Base-by-base conservation (phyloP, 2,113 vertebrate genomes). In the Misgurnus mizolepis region DNA sequence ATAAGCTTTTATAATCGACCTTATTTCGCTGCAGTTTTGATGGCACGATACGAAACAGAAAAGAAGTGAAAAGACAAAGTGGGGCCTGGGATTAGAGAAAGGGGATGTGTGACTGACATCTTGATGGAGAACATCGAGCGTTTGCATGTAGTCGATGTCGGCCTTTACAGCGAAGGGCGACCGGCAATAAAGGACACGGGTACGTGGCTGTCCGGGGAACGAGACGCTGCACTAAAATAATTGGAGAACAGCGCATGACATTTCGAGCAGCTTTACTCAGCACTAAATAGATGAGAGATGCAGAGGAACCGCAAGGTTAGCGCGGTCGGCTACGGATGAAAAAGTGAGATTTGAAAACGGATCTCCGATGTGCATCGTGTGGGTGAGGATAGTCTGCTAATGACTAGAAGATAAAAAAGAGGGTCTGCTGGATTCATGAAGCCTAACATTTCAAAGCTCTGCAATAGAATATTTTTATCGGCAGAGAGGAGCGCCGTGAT, bases 321-420 rank as follows among this genome's bases (percentile, higher is more conserved):
- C 76, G 27, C 40, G 67, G 62, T 34, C 22, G 27, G 80, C 45
- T 60, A 67, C 43, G 67, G 64, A 65, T 70, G 45, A 73, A 64
- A 76, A 83, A 64, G 58, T 47, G 4, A 9, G 27, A 61, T 81
- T 81, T 85, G 80, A 89, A 88, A 82, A 67, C 60, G 17, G 76
- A 11, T 83, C 81, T 88, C 79, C 86, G 81, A 85, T 87, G 76
- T 82, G 85, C 40, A 73, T 84, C 41, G 84, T 50, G 72, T 62
- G 67, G 89, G 85, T 86, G 86, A 85, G 90, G 89, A 88, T 88
- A 87, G 86, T 84, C 91, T 76, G 84, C 87, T 92, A 93, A 93
- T 93, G 89, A 92, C 90, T 85, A 87, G 91, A 41, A 27, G 64
- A 74, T 15, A 76, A 70, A 82, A 72, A 55, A 67, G 53, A 79